Evolutionary conservation across 2,797 vertebrate genomes (phyloP).

Genomic region (Otolemur crassicaudatus): DNA sequence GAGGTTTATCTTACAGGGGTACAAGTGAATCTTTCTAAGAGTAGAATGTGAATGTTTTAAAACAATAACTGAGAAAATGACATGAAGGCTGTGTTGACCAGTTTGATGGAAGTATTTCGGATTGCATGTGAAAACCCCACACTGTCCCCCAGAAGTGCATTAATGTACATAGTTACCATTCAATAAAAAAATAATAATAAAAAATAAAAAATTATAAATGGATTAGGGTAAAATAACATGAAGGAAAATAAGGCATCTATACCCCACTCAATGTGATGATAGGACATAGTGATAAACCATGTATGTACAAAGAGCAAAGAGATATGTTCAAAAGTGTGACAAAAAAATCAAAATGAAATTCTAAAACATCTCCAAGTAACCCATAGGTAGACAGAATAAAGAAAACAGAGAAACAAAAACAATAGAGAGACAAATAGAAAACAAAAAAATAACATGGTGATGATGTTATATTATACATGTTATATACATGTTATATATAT

Average conservation of each 20-base stretch:
- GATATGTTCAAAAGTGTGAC: neutral
- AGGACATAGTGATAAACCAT: neutral
- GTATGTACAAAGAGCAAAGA: neutral
- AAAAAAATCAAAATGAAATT: slow-evolving; percentile 35
- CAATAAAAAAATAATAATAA: no score
- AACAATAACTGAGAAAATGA: no score
- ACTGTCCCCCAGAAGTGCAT: no score
- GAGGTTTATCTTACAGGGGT: no score
- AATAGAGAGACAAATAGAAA: neutral
- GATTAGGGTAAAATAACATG: neutral
- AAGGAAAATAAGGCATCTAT: neutral
- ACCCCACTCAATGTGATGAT: neutral
- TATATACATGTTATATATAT: neutral
- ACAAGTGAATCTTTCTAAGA: no score
- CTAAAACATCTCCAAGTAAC: neutral
- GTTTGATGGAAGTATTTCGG: no score
- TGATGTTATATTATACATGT: neutral
- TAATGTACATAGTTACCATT: no score
- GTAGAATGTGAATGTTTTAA: no score
- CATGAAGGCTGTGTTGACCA: no score
- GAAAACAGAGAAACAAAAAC: neutral
- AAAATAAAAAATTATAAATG: slow-evolving; percentile 1
- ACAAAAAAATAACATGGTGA: neutral
- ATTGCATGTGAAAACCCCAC: no score
- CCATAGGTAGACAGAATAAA: neutral